Evolutionary conservation across 2,888 invertebrate genomes (phyloP), one percentile per base, ranked within the genome.

Genomic region (Luperina testacea): DNA sequence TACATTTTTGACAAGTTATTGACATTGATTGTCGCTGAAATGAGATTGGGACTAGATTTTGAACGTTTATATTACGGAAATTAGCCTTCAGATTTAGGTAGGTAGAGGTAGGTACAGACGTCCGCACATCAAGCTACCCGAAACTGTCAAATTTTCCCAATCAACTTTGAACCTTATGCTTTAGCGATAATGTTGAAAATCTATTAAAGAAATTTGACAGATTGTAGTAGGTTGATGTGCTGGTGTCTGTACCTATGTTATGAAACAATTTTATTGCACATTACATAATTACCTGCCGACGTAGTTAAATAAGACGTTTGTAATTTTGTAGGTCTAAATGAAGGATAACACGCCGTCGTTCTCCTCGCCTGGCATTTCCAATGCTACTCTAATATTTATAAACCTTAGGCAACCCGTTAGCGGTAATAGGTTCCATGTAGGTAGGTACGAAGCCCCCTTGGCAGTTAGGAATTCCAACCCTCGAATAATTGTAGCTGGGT

Each of bases 331-430:
- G 27, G 15, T 17, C 11, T 11, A 13, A 17, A 24, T 6, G 0
- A 27, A 45, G 7, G 38, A 45, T 8, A 75, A 24, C 24, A 45
- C 15, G 17, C 24, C 24, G 38, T 24, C 38, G 24, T 38, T 38
- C 38, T 64, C 20, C 24, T 38, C 11, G 24, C 24, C 38, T 38
- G 68, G 42, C 32, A 69, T 68, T 42, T 64, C 63, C 63, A 57
- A 69, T 42, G 13, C 59, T 78, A 20, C 15, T 82, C 48, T 64
- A 78, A 64, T 73, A 82, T 82, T 82, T 78, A 82, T 72, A 65
- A 69, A 32, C 51, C 6, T 61, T 11, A 4, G 51, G 27, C 7
- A 27, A 17, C 9, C 8, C 51, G 2, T 27, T 61, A 32, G 0
- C 45, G 9, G 27, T 63, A 77, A 57, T 68, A 57, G n/a, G 48